Evolutionary conservation across 2,113 vertebrate genomes (phyloP).

Genomic region (Ceyx melanurus): DNA sequence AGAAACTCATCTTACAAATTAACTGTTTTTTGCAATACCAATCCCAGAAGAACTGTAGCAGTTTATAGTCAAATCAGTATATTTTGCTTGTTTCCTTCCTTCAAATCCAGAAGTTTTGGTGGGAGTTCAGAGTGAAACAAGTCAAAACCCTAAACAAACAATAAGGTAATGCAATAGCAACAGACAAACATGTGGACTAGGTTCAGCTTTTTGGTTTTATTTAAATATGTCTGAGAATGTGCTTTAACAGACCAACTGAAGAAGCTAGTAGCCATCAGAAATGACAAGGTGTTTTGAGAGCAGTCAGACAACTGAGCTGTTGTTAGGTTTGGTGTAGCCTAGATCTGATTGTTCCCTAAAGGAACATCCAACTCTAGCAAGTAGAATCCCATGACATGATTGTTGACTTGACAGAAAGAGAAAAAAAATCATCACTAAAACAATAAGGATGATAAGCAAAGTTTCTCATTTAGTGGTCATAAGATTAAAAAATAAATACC

Average conservation of each 20-base stretch:
- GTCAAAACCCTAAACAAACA: constrained; percentile 67
- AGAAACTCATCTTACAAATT: constrained; percentile 71
- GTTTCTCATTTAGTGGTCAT: constrained; percentile 78
- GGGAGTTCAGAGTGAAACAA: constrained; percentile 63
- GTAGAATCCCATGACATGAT: constrained; percentile 35
- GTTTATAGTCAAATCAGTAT: constrained; percentile 70
- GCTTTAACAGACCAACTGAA: constrained; percentile 72
- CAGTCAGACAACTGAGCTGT: constrained; percentile 62
- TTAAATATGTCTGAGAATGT: constrained; percentile 68
- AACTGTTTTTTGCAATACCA: constrained; percentile 64
- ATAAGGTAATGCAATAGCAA: constrained; percentile 65
- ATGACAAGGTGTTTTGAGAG: constrained; percentile 52
- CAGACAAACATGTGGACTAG: constrained; percentile 67
- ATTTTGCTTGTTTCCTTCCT: constrained; percentile 69
- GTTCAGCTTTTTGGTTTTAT: constrained; percentile 75
- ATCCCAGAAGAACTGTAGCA: constrained; percentile 66
- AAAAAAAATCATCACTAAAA: constrained; percentile 57
- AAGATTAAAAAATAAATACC: constrained; percentile 79
- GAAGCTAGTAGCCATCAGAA: constrained; percentile 55
- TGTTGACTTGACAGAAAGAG: constrained; percentile 61
- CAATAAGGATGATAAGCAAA: constrained; percentile 49
- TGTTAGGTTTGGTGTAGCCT: constrained; percentile 69
- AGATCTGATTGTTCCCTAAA: constrained; percentile 36
- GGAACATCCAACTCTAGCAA: constrained; percentile 40
- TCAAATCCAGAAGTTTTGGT: constrained; percentile 64